Conservation (phyloP, 2,797 vertebrate species). For the Uromys caudimaculatus region DNA sequence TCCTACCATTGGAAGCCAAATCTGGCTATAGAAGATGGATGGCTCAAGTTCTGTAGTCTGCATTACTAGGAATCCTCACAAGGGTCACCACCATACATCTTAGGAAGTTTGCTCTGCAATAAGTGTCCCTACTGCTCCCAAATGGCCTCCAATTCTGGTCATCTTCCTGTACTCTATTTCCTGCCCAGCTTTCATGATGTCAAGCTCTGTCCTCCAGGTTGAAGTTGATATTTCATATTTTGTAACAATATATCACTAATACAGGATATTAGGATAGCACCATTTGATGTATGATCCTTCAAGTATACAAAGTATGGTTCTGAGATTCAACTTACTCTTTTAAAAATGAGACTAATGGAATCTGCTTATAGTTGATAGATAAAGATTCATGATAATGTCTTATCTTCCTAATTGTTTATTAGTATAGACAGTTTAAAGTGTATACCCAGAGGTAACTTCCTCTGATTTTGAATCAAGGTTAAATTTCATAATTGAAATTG, state of each 20-base stretch:
- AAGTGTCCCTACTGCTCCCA: neutral
- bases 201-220: neutral
- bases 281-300: neutral
- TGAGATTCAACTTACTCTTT: neutral
- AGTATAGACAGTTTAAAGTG: neutral
- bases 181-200: neutral
- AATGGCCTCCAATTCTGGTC: neutral
- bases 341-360: neutral
- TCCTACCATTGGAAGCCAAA: no score
- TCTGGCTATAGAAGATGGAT: neutral
- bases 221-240: neutral
- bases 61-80: neutral
- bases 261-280: neutral
- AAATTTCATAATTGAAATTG: neutral
- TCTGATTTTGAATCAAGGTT: neutral
- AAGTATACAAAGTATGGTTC: neutral
- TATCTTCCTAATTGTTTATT: neutral
- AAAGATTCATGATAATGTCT: neutral
- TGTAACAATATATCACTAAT: neutral
- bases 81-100: neutral
- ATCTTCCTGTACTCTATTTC: neutral
- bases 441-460: neutral
- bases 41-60: rapidly evolving
- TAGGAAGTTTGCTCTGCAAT: neutral
- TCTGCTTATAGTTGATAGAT: neutral